A percentile compares a stretch with the other conserved stretches of the same genome.
These are phyloP conservation scores for Terrapene triunguis DNA, from an alignment of 2,113 vertebrate genomes.

Conservation along the genomic window DNA sequence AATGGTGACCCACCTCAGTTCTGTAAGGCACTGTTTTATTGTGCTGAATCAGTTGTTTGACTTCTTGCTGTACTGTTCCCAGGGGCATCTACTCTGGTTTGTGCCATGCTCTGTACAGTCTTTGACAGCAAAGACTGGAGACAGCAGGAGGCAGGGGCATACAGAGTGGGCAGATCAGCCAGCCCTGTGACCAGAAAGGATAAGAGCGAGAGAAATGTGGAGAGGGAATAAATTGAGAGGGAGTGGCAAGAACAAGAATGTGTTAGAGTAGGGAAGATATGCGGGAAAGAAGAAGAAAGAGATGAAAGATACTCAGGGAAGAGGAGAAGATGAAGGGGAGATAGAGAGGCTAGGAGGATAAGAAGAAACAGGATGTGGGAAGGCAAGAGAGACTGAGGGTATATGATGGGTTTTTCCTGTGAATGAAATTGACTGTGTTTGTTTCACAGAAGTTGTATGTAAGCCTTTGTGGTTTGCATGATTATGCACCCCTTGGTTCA, in stretches of 20 bases:
- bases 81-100: slow-evolving; percentile 14
- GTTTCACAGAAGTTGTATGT: neutral
- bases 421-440: neutral
- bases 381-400: neutral
- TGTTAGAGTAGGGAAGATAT: neutral
- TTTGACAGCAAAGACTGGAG: slow-evolving; percentile 53
- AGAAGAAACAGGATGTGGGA: neutral
- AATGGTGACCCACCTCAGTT: slow-evolving; percentile 19
- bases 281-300: neutral
- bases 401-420: neutral
- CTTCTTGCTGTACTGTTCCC: neutral
- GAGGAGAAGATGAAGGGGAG: neutral
- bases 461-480: neutral
- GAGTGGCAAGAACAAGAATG: neutral
- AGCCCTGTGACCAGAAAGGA: neutral
- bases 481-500: neutral
- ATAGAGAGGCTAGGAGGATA: neutral
- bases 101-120: slow-evolving; percentile 8
- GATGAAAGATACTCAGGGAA: neutral
- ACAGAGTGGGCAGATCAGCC: neutral
- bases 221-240: neutral
- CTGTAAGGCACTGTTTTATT: neutral
- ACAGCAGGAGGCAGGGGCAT: slow-evolving; percentile 23
- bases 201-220: neutral
- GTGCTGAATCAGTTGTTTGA: neutral